Evolutionary conservation across 2,888 invertebrate genomes (phyloP), one percentile per base, ranked within the genome.

Genomic region (Lacanobia oleracea): DNA sequence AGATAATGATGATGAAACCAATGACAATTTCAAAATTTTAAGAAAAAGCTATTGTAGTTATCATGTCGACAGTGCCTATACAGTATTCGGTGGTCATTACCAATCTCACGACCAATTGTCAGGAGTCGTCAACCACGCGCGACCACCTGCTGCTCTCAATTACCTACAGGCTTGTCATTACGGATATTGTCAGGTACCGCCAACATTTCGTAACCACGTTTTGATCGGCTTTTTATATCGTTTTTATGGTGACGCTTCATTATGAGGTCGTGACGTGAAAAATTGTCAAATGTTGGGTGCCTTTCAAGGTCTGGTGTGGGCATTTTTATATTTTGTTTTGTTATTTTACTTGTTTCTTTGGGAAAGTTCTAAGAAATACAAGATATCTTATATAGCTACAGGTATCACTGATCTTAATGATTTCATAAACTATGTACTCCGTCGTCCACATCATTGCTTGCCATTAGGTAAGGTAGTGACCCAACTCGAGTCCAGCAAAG

Each of bases 141-240:
- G 82, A 56, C 80, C 80, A 82, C 80, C 82, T 73, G 82, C 27
- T 33, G 74, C 57, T 72, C 70, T 70, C 82, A 70, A 78, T 78
- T 81, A 73, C 60, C 56, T 51, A 21, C 37, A 50, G 64, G 62
- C 51, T 67, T 59, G 65, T 77, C 82, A 81, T 80, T 81, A 77
- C 23, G 37, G 62, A 21, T 40, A 65, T 56, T 75, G 69, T 59
- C 78, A 81, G 78, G 69, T 79, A 67, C 71, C 50, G 23, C 18
- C 81, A 71, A 65, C 71, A 77, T 79, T 81, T 81, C 50, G 71
- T 79, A 71, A 79, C 57, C 57, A 53, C 57, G 45, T 59, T 77
- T 50, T 77, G 61, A 71, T 27, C 16, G 23, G 50, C 23, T 77
- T 81, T 79, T 81, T 70, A 50, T 67, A 7, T 2, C 21, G 43